Evolutionary conservation across 37 sponge, comb jelly and placozoan genomes (phyloP), one percentile per base, ranked within the genome.

Genomic region (Agelas oroides): DNA sequence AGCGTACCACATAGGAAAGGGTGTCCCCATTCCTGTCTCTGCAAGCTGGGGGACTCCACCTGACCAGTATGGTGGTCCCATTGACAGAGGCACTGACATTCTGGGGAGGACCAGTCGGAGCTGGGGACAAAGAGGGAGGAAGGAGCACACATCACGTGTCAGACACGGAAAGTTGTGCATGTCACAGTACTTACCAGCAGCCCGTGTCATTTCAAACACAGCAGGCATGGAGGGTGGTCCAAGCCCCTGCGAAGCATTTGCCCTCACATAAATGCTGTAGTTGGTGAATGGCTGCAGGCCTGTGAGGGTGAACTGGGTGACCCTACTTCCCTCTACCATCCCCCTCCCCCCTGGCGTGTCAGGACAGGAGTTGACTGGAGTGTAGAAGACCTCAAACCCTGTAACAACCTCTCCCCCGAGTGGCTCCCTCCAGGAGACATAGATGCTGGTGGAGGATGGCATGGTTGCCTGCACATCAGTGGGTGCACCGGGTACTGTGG

Each of bases 401-500:
- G 30, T 30, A 33, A 73, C 36, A 21, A 12, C 73, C 21, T 30
- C 37, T 2, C 27, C 19, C 12, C 37, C 18, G 6, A 59, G 5
- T 11, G 75, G 53, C n/a, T 20, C 1, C 55, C 40, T 16, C 75
- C 66, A 80, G 2, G 3, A 13, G 19, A 87, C 68, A 0, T 41
- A 17, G 54, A 80, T 58, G 63, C 40, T 36, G 67, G 68, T 53
- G 23, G 73, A 24, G 2, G 75, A 73, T 19, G 23, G 23, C 14
- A 37, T 41, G 37, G 74, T 66, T 25, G 63, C 65, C 27, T 17
- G 19, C 36, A 72, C 52, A 63, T 35, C 63, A 58, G 33, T n/a
- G 17, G 87, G 87, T 28, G 79, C 21, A 59, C 33, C 67, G 66
- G 84, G 84, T 8, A 33, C 84, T 84, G 61, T 33, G 39, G 55